These are phyloP conservation scores for Leptonema lineaticorne DNA, from an alignment of 1,140 invertebrate species.

Conservation along the genomic window DNA sequence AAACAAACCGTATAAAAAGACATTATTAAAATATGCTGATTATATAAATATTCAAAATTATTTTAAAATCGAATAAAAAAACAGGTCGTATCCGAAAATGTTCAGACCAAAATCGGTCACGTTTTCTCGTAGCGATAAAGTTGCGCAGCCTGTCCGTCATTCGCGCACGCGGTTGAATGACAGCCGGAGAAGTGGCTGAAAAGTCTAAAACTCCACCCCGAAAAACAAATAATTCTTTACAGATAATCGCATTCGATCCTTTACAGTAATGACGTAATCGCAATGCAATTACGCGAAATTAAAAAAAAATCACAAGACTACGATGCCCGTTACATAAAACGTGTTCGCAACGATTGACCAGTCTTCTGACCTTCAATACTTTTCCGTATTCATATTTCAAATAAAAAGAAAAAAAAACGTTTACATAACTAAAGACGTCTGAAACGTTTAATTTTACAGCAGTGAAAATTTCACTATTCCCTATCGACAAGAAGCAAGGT, in stretches of 20 bases:
- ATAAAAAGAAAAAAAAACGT: no score
- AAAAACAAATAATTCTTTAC: background rate
- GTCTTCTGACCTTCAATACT: background rate
- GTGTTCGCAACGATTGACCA: background rate
- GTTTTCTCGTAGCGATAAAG: background rate
- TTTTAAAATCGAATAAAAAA: no score
- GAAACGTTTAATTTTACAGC: no score
- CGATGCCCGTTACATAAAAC: constrained; percentile 11
- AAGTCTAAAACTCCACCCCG: background rate
- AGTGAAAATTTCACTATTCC: background rate
- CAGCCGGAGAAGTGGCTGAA: background rate
- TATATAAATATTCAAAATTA: no score
- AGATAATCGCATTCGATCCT: background rate
- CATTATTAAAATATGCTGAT: no score
- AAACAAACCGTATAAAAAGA: no score
- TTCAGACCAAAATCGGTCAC: constrained; percentile 2
- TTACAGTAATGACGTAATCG: background rate
- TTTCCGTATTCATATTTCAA: background rate
- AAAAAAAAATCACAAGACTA: background rate
- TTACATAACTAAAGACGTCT: no score
- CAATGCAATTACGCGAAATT: background rate
- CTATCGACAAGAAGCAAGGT: no score
- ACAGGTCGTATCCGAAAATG: no score
- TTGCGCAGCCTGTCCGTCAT: background rate
- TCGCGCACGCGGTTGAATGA: background rate